Conservation (phyloP, 2,888 invertebrate species). For the Ctena decussata region DNA sequence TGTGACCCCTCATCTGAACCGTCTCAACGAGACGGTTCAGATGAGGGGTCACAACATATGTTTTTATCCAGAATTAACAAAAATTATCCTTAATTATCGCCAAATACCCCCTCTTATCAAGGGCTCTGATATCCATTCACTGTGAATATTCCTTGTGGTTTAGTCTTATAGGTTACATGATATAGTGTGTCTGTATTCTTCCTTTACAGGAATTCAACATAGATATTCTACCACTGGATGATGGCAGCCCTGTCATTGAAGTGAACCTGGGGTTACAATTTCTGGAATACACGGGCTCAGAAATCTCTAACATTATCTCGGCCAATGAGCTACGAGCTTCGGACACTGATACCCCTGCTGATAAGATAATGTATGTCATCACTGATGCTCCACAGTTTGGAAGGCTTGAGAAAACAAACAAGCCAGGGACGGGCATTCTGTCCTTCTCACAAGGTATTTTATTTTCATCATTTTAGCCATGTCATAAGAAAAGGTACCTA, state of each 20-base stretch:
- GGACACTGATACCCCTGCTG: conserved; percentile 79
- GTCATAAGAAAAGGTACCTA: too few species aligned
- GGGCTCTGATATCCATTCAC: too few species aligned
- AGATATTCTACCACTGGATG: conserved; percentile 81
- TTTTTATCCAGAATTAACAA: too few species aligned
- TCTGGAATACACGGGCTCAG: conserved; percentile 72
- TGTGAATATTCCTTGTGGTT: too few species aligned
- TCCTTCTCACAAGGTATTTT: conserved; percentile 82
- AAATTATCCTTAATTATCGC: too few species aligned
- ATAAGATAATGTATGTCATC: conserved; percentile 77
- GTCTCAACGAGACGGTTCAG: too few species aligned
- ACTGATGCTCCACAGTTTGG: conserved; percentile 79
- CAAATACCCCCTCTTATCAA: too few species aligned
- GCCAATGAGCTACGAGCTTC: conserved; percentile 74
- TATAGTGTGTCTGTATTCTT: too few species aligned
- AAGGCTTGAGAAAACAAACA: conserved; percentile 74
- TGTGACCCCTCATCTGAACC: too few species aligned
- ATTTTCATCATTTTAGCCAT: too few species aligned
- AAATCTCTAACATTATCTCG: conserved; percentile 79
- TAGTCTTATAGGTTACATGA: too few species aligned
- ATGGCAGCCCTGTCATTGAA: conserved; percentile 82
- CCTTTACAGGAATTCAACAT: conserved; percentile 80
- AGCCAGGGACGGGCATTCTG: conserved; percentile 67
- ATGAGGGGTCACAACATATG: too few species aligned
- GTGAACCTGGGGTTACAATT: conserved; percentile 82